These are phyloP conservation scores for Harpagoxenus sublaevis DNA, from an alignment of 2,888 invertebrate species.

Conservation along the genomic window DNA sequence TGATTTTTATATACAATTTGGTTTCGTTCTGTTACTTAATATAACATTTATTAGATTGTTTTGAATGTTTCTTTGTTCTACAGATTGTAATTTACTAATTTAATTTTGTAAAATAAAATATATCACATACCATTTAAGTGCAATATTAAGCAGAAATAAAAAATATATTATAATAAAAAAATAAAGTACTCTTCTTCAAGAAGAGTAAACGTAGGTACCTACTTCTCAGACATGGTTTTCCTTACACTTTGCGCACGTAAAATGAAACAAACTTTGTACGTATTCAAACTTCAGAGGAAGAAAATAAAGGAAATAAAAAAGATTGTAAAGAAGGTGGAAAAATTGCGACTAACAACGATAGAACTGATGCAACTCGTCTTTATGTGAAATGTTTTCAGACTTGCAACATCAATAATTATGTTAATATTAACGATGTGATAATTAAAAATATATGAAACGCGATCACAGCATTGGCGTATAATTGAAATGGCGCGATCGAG, in stretches of 20 bases:
- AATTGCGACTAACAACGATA: neutral
- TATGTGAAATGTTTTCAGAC: neutral
- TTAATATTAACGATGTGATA: neutral
- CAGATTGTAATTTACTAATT: neutral
- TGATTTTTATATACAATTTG: neutral
- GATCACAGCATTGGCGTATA: neutral
- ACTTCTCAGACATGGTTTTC: neutral
- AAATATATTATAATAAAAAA: neutral
- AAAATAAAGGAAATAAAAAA: neutral
- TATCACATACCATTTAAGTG: neutral
- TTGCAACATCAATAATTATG: neutral
- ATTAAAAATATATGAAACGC: neutral
- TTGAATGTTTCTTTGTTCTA: neutral
- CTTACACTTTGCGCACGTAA: neutral
- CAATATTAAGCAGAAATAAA: neutral
- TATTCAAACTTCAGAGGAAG: slow-evolving; percentile 3
- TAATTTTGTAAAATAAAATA: neutral
- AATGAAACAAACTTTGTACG: neutral
- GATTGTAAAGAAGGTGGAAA: neutral
- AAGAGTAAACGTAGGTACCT: neutral
- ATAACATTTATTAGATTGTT: neutral
- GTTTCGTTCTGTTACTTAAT: neutral
- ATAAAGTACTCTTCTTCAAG: neutral
- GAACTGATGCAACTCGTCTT: neutral
- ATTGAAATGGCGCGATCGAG: neutral